These are phyloP conservation scores for Pygoscelis antarcticus DNA, from an alignment of 2,113 vertebrate genomes.

Conservation along the genomic window DNA sequence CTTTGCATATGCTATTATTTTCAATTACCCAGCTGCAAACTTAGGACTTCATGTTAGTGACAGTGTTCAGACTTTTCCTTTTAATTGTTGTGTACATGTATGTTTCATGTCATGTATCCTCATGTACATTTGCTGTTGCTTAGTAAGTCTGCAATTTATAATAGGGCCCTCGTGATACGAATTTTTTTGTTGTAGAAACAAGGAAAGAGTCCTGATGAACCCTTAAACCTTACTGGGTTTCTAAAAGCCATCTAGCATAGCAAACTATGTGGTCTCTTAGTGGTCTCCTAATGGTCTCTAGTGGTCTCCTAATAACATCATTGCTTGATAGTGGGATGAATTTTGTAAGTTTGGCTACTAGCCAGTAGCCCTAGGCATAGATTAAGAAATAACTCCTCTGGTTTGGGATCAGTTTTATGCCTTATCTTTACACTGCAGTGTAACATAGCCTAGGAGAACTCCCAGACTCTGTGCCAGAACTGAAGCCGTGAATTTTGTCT, in stretches of 20 bases:
- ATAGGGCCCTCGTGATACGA: rapidly evolving
- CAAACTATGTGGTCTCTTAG: not conserved
- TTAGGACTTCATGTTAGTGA: not conserved
- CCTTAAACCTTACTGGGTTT: not conserved
- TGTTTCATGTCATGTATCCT: not conserved
- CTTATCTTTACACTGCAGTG: not conserved
- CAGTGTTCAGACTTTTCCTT: not conserved
- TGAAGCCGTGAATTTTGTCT: not conserved
- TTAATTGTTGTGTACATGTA: rapidly evolving
- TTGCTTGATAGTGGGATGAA: not conserved
- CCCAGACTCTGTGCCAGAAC: not conserved
- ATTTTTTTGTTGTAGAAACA: not conserved
- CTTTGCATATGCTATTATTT: not conserved
- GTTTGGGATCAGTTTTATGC: too few relatives aligned
- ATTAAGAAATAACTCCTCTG: too few relatives aligned
- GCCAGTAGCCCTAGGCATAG: not conserved
- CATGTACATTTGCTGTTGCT: not conserved
- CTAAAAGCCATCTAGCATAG: not conserved
- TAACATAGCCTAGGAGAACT: not conserved
- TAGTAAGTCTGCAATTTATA: not conserved
- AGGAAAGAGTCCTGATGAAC: not conserved
- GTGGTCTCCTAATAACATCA: not conserved
- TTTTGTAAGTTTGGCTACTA: not conserved
- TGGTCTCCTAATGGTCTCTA: not conserved
- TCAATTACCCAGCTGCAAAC: not conserved